A percentile compares a stretch with the other conserved stretches of the same genome.
Evolutionary conservation across 2,888 invertebrate genomes (phyloP).

Genomic region (Rhingia campestris): DNA sequence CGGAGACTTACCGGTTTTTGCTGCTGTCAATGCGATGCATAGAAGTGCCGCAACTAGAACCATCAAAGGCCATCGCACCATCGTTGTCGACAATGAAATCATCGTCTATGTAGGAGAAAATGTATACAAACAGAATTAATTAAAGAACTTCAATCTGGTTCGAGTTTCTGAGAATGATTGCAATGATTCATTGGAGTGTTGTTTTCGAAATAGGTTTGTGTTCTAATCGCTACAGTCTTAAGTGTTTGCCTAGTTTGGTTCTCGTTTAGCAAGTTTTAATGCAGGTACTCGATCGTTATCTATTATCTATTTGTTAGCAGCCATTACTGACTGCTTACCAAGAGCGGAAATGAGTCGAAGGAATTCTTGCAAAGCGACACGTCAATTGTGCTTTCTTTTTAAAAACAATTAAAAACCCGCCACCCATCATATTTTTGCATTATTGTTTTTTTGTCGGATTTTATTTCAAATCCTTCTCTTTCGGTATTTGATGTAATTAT

Average conservation of each 20-base stretch:
- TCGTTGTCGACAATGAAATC: constrained; percentile 63
- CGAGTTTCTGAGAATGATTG: constrained; percentile 19
- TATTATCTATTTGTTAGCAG: not conserved
- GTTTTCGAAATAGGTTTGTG: not conserved
- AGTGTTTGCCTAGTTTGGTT: not conserved
- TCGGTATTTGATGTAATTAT: too few relatives aligned
- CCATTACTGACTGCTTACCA: too few relatives aligned
- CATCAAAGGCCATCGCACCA: constrained; percentile 64
- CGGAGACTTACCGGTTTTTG: constrained; percentile 65
- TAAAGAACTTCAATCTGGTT: constrained; percentile 7
- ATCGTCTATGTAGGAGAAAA: constrained; percentile 11
- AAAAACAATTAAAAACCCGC: too few relatives aligned
- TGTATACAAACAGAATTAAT: not conserved
- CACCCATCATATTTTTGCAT: too few relatives aligned
- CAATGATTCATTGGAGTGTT: constrained; percentile 12
- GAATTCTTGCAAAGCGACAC: too few relatives aligned
- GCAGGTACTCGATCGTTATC: constrained; percentile 15
- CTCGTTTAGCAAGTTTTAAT: not conserved
- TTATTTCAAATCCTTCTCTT: too few relatives aligned
- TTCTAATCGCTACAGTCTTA: not conserved
- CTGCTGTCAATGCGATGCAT: constrained; percentile 62
- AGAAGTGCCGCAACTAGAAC: constrained; percentile 58
- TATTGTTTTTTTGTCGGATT: too few relatives aligned
- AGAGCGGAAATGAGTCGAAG: too few relatives aligned
- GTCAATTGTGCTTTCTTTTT: too few relatives aligned